These are phyloP conservation scores for Caenorhabditis afra DNA, from an alignment of 2,888 invertebrate species.

Conservation along the genomic window DNA sequence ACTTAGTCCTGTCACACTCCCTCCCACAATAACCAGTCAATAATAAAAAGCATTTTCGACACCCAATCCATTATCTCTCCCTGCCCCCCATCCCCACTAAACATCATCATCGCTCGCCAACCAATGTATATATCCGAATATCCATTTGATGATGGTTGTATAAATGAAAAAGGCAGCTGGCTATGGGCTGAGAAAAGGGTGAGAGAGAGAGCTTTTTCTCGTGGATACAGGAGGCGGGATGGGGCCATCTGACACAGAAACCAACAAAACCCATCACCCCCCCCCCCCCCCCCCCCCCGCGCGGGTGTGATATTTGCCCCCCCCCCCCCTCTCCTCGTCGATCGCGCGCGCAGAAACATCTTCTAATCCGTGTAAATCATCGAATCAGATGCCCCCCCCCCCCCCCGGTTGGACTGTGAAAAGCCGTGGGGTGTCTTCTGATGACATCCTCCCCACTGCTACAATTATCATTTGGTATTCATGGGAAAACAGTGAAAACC, in stretches of 20 bases:
- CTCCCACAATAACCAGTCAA: constrained; percentile 11
- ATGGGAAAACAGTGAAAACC: constrained; percentile 2
- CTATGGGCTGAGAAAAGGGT: background rate
- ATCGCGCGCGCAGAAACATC: too few species aligned
- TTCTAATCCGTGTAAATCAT: constrained; percentile 28
- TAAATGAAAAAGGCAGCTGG: constrained; percentile 37
- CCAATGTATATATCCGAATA: constrained; percentile 4
- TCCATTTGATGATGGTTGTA: constrained; percentile 20
- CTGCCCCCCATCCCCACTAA: constrained; percentile 1
- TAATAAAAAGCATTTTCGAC: constrained; percentile 16
- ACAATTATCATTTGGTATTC: constrained; percentile 12
- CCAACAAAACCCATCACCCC: background rate
- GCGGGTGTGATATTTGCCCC: constrained; percentile 17
- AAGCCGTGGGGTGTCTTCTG: too few species aligned
- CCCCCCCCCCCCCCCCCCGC: background rate
- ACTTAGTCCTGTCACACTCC: background rate
- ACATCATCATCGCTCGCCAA: constrained; percentile 3
- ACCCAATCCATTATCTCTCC: constrained; percentile 15
- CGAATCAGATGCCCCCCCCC: constrained; percentile 13
- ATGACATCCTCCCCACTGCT: too few species aligned
- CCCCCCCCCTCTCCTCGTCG: background rate
- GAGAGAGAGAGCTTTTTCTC: constrained; percentile 9
- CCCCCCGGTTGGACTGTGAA: too few species aligned
- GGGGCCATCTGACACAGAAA: constrained; percentile 12
- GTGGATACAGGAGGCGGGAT: background rate